These are phyloP conservation scores for Craseonycteris thonglongyai DNA, from an alignment of 2,113 vertebrate genomes.

Conservation along the genomic window DNA sequence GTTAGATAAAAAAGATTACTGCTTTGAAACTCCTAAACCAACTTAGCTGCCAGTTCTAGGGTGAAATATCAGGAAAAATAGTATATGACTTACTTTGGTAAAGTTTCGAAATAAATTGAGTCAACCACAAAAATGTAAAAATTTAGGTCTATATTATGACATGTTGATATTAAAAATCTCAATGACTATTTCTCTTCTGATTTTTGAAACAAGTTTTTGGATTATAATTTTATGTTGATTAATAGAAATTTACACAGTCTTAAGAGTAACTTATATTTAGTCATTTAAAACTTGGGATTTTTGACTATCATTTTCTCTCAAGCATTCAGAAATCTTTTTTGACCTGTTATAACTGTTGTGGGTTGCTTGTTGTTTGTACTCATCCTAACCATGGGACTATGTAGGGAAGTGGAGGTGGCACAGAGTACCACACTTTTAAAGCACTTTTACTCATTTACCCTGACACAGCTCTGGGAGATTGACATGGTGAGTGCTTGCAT, in stretches of 20 bases:
- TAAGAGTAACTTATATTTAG: conserved; percentile 24
- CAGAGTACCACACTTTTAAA: background rate
- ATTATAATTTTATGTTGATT: conserved; percentile 25
- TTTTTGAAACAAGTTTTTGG: conserved; percentile 21
- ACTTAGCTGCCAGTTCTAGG: background rate
- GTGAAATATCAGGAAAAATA: background rate
- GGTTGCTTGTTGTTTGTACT: background rate
- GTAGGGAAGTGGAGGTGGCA: background rate
- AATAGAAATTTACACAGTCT: background rate
- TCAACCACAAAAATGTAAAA: background rate
- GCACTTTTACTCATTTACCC: background rate
- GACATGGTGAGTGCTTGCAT: background rate
- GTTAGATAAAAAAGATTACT: conserved; percentile 31
- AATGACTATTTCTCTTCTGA: background rate
- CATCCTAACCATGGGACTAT: background rate
- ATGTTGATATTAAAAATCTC: conserved; percentile 27
- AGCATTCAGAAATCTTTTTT: background rate
- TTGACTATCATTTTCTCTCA: conserved; percentile 1
- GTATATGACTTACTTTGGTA: background rate
- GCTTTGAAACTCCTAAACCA: background rate
- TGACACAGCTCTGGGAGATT: background rate
- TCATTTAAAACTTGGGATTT: conserved; percentile 31
- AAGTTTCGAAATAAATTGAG: conserved; percentile 37
- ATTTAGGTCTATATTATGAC: background rate
- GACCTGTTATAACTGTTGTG: background rate